Evolutionary conservation across 2,797 vertebrate species (phyloP), one percentile per base, ranked within the genome.

Genomic region (Melanotaenia parkinsoni): DNA sequence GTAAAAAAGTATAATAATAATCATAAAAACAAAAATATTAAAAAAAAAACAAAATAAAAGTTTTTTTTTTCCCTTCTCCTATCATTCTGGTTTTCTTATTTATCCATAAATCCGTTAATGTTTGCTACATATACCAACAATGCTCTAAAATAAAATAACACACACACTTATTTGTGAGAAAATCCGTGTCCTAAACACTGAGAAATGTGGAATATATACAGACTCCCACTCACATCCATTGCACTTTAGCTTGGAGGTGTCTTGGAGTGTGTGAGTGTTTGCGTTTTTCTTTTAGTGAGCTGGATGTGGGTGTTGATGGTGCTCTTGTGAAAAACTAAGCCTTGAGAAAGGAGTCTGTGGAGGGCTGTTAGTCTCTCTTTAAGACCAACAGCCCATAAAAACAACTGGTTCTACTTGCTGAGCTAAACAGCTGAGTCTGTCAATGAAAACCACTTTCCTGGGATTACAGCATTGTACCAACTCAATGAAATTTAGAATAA

Each of bases 271-370:
- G 68, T 30, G 28, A 30, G 28, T 66, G 26, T n/a, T 51, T 59
- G 57, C 38, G 58, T 58, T 60, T 67, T 61, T 75, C 63, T 70
- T 71, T 74, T 58, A 75, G 37, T 58, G 43, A 85, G 82, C 53
- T 60, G 59, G 62, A 67, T 67, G 71, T 74, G 77, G 67, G 67
- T 65, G 78, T 70, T 64, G 67, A 68, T 66, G 63, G 67, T 13
- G 62, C 77, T 82, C 72, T 68, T 50, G 69, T 70, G 81, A 53
- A 61, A 20, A 86, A 69, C 58, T 60, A 67, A 79, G 72, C 54
- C 47, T 37, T 57, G 43, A 22, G 67, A 76, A 77, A 35, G 14
- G 58, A 72, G 63, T 71, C 67, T 72, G 54, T 35, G 13, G 67
- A 63, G 78, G 56, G 74, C 40, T 51, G 74, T 69, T 71, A 53